A percentile compares a stretch with the other conserved stretches of the same genome.
phyloP scores from a whole-genome alignment of 2,113 vertebrate species.

The Machaerirhynchus nigripectus region DNA sequence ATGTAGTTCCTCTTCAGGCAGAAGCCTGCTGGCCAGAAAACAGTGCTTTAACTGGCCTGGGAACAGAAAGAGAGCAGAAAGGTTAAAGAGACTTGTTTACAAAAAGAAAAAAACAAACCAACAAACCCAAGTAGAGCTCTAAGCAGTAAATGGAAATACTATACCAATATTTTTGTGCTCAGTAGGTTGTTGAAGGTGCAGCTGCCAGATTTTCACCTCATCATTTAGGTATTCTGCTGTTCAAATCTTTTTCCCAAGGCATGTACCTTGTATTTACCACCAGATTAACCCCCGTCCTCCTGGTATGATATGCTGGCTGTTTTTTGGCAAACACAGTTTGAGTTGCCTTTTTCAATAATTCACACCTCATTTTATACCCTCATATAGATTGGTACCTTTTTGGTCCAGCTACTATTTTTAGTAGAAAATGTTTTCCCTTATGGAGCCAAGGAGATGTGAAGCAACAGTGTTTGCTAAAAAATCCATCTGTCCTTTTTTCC shows the following conservation, averaged over 20 bases:
- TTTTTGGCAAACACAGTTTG: slow-evolving; percentile 50
- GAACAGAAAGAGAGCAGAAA: background rate
- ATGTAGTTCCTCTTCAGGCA: background rate
- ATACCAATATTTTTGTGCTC: background rate
- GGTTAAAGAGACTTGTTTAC: background rate
- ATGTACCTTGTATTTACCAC: background rate
- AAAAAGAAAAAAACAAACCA: background rate
- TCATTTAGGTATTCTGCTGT: background rate
- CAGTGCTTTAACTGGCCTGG: background rate
- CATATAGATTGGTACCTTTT: slow-evolving; percentile 65
- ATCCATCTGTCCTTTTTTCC: slow-evolving; percentile 69
- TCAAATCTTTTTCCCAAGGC: background rate
- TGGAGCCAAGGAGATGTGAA: slow-evolving; percentile 68
- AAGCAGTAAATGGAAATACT: background rate
- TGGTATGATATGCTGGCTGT: slow-evolving; percentile 16
- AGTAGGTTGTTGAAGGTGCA: background rate
- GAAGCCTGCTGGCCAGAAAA: background rate
- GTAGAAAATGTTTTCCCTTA: slow-evolving; percentile 61
- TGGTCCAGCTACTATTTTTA: slow-evolving; percentile 60
- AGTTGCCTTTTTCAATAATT: slow-evolving; percentile 64
- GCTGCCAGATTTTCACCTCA: slow-evolving; percentile 13
- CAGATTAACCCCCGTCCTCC: background rate
- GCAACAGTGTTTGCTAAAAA: slow-evolving; percentile 63
- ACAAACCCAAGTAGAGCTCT: background rate
- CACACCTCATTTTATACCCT: slow-evolving; percentile 64